Evolutionary conservation across 2,113 vertebrate species (phyloP), one percentile per base, ranked within the genome.

Genomic region (Mixornis gularis): DNA sequence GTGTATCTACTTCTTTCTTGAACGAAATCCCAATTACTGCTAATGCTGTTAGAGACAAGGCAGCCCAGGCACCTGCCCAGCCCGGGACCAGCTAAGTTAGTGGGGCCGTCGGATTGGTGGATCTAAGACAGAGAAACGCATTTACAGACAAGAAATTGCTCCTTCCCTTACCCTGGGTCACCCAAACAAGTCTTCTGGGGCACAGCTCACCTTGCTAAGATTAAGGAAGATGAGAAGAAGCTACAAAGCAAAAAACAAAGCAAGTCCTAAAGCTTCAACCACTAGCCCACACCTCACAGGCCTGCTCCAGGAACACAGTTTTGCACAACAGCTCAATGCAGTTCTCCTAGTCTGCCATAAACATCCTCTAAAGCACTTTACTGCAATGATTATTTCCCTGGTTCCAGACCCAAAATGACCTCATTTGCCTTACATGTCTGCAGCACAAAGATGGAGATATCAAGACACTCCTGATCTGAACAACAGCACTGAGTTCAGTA

Each of bases 11-110:
- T 95, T 80, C 95, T 96, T 96, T 95, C 95, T 96, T 97, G 97
- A 97, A 97, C 12, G 96, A 97, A 97, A 96, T 97, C 97, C 96
- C 97, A 96, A 91, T 97, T 97, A 97, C 93, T 97, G 94, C 97
- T 97, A 97, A 82, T 49, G 95, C 97, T 97, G 97, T 97, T 96
- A 97, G 96, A 97, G 97, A 97, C 96, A 97, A 96, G 97, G 97
- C 96, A 97, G 96, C 97, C 96, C 95, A 94, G 90, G 97, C 95
- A 96, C 96, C 97, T 85, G 95, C 97, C 97, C 96, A 92, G 95
- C 90, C 96, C 59, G 2, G 92, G 13, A 79, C 91, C 56, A 21
- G 80, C 96, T 94, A 90, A 62, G 24, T 95, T 87, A 96, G 93
- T 87, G 92, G 96, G 96, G 93, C 53, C 58, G 32, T 78, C 51